Base-by-base conservation (phyloP, 2,888 invertebrate species). In the Plagiodera versicolora region DNA sequence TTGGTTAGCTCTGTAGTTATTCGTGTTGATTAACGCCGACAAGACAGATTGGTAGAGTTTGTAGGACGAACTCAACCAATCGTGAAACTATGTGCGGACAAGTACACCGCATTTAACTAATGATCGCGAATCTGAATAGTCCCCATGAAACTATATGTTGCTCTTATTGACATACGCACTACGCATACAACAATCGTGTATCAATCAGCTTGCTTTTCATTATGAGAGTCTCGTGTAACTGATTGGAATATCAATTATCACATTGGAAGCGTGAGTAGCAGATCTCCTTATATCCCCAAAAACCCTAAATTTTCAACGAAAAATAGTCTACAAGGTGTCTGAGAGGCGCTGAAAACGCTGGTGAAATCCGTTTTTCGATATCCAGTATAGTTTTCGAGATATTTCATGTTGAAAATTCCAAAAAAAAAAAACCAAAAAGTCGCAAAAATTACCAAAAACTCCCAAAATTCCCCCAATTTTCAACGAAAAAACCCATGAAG, bases 11-110 rank as follows among this genome's bases (percentile, higher is more conserved):
- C 32, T 32, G 11, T 32, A 9, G 32, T 10, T 32, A 11, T 32
- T 32, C 32, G 10, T 14, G 14, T 39, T 3, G 11, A n/a, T 39
- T n/a, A 10, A 39, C 14, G 14, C 14, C 14, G 39, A 39, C 14
- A 39, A 39, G 39, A 39, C 14, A 14, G 14, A 39, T 39, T 39
- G 11, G 39, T 39, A 39, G 2, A 39, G 39, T 39, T n/a, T 39
- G 39, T 39, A 51, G 18, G 51, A 35, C 39, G 9, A 48, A 48
- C 1, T 48, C 10, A 48, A 48, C 28, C 48, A 48, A 18, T 20
- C 28, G 48, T 19, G 19, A 48, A 48, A 24, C 28, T 20, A 48
- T 48, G 20, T 48, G 28, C 48, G 48, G 28, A 24, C 20, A 14
- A 28, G 10, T 20, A 24, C 28, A 24, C 20, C 48, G 19, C 28